phyloP scores from a whole-genome alignment of 2,113 vertebrate species.

The Boulengerochromis microlepis region DNA sequence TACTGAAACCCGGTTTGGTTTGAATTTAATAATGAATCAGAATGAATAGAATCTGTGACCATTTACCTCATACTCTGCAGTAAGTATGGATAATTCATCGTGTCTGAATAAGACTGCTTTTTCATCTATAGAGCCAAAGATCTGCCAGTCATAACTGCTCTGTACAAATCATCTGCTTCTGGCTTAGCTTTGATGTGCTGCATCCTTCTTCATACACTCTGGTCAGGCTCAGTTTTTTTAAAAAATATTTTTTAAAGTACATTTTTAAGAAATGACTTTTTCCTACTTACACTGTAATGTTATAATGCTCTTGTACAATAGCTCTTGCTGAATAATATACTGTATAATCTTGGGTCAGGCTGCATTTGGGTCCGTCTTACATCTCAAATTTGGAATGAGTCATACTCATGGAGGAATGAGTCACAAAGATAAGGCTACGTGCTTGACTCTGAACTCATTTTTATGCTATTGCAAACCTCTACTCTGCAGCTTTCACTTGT shows the following conservation, averaged over 20 bases:
- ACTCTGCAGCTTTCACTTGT: neutral
- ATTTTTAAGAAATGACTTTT: neutral
- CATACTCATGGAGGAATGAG: neutral
- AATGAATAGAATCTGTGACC: neutral
- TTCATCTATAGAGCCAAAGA: neutral
- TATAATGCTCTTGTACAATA: neutral
- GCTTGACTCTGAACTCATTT: neutral
- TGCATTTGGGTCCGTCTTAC: neutral
- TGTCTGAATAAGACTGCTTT: neutral
- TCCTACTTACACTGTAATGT: neutral
- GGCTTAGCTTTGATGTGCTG: neutral
- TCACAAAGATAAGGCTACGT: neutral
- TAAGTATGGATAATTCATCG: neutral
- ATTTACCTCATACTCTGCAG: neutral
- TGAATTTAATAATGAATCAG: neutral
- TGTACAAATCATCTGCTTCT: neutral
- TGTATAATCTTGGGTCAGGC: neutral
- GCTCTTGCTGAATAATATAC: neutral
- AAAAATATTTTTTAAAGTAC: accelerated
- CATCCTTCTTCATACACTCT: neutral
- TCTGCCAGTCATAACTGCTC: neutral
- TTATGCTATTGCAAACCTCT: neutral
- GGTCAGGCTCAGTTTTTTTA: neutral
- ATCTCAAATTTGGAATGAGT: neutral
- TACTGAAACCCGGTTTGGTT: neutral